Evolutionary conservation across 1,140 invertebrate species (phyloP), one percentile per base, ranked within the genome.

Genomic region (Zeugodacus cucurbitae): DNA sequence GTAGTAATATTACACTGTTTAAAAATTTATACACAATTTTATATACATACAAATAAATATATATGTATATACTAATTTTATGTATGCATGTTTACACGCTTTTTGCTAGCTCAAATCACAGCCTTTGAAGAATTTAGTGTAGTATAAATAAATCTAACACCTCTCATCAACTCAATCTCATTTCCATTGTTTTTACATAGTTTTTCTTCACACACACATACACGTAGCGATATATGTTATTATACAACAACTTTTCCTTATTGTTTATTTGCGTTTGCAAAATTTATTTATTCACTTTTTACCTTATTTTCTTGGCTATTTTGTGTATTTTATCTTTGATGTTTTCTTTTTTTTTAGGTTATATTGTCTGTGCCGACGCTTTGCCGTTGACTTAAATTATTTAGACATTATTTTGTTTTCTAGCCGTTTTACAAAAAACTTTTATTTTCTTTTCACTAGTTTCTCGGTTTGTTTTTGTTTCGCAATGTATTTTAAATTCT

Each of bases 191-290:
- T 54, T 54, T 54, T 3, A n/a, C n/a, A n/a, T n/a, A 17, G 11
- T 54, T 54, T 54, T 54, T 20, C 17, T 54, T 20, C 3, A 54
- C 44, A 59, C 22, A 59, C n/a, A 59, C n/a, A 59, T 14, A 62
- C 10, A n/a, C 7, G 0, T 62, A 62, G n/a, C 14, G 48, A 48
- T 14, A 48, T 48, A 54, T 54, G 22, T 48, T 48, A 82, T 82
- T 82, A 82, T 82, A 82, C 41, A 82, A 82, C 41, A 48, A 54
- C 26, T 82, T 82, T 82, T 82, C 41, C n/a, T 82, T 29, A 82
- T n/a, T 82, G 41, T 54, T 48, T 82, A 48, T 82, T 82, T 54
- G 44, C 74, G 26, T 82, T 82, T 54, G 44, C 74, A 4, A 17
- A 82, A 44, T 29, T 54, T 48, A 14, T 82, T 82, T 82, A 48